Evolutionary conservation across 2,797 vertebrate genomes (phyloP), one percentile per base, ranked within the genome.

Genomic region (Gallinago nigripennis): DNA sequence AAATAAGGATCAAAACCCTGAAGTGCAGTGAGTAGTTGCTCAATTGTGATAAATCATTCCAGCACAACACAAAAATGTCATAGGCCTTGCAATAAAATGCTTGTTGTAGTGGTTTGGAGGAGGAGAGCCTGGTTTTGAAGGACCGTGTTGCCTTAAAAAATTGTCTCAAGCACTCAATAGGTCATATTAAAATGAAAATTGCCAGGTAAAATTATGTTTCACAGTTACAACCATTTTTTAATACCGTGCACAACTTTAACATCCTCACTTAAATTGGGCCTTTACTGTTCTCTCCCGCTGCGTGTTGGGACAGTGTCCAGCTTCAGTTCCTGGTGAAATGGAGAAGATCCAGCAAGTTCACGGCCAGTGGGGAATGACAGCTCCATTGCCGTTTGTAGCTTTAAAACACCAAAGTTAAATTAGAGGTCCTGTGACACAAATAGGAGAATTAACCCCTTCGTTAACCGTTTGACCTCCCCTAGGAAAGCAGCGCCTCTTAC

Each of bases 1-100:
- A 92, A 82, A 79, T 75, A 85, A 46, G 56, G 56, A 92, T 87
- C 88, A 95, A 86, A 93, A 41, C 64, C 82, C 14, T 70, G 48
- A 86, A 76, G 60, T 50, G 46, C 46, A 58, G 33, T 31, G 24
- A 73, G 21, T 50, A 80, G 81, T 66, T 68, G 82, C 66, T 84
- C 82, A 51, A 51, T 66, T 77, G 56, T 57, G 41, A 82, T 82
- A 90, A 87, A 95, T 82, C 70, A 79, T 64, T 75, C 65, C 30
- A 77, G 39, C 53, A 23, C 19, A 43, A 90, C 76, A 60, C 24
- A 50, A 63, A 77, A 37, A 43, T 35, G 70, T 45, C 72, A 64
- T 45, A 73, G 61, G 25, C 27, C 27, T 50, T 46, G 16, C 25
- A 82, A 79, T 76, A 84, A 88, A 82, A 54, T 48, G 14, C 39